Base-by-base conservation (phyloP, 2,113 vertebrate genomes). In the Eulacestoma nigropectus region DNA sequence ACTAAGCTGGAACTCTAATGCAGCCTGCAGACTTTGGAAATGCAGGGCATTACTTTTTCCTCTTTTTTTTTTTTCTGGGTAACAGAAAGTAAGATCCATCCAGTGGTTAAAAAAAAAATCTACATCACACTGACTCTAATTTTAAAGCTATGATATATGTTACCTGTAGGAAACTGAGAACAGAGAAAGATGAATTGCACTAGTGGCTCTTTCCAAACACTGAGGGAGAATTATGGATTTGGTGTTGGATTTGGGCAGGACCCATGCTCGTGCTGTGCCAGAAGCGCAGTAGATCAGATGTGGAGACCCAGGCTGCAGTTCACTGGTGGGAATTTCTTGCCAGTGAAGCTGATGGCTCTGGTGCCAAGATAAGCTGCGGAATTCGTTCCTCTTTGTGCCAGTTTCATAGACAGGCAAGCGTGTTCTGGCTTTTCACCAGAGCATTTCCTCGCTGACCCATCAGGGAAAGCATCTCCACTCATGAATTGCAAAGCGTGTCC, bases 1-100 rank as follows among this genome's bases (percentile, higher is more conserved):
- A 89, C 67, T 35, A 81, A 90, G 65, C 33, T 41, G 60, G 92
- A 85, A 44, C 29, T 77, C 25, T 87, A 93, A 90, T 87, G 80
- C 89, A 93, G 49, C 57, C 84, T 68, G 37, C 63, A 95, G 50
- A 69, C 27, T 96, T 96, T 56, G 32, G 25, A 95, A 97, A 95
- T 3, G 10, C 39, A 46, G 44, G 33, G 47, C 35, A 32, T 84
- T 55, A 35, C 23, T 92, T 82, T 14, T 41, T 30, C 16, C 20
- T 27, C 22, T 44, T 60, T 32, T 30, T 25, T 21, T 41, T 10
- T 32, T 3, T 2, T 22, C 16, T 55, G 64, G 10, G 26, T 77
- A 87, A 39, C 39, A 37, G 18, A 57, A 63, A 33, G 39, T 86
- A 50, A 86, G 72, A 75, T 76, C 22, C 41, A 81, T 82, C 17